Base-by-base conservation (phyloP, 2,888 invertebrate genomes). In the Dysmachus trigonus region DNA sequence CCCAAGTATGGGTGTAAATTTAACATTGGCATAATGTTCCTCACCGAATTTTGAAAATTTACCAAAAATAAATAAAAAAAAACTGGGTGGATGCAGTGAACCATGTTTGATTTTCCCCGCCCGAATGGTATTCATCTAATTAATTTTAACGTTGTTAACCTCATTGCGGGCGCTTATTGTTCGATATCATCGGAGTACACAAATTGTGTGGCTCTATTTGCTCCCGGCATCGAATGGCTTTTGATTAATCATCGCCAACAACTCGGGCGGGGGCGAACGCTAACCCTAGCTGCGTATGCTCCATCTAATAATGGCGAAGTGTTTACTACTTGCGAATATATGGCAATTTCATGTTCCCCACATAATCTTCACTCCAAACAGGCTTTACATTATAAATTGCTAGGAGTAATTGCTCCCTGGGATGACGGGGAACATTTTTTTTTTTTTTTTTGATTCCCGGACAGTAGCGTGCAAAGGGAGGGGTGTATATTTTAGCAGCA, bases 361-460 rank as follows among this genome's bases (percentile, higher is more conserved):
- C 76, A 76, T 76, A 76, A 76, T 76, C 76, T 76, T 38, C 76
- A 13, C 35, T 35, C n/a, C 41, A 76, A 76, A 76, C 41, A 76
- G 41, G 76, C 76, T 76, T 41, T 41, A 41, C 27, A 76, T 35
- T 73, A 76, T 41, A 38, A 76, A 76, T 76, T 76, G 38, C 35
- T 22, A 35, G 76, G 76, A 38, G 73, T 31, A 73, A 73, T 31
- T 31, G 38, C 76, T 35, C 22, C 38, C 33, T 5, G 33, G 72
- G 73, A 73, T 31, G 33, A 73, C 73, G 33, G 33, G 15, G n/a
- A 31, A 18, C 10, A 33, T 30, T 27, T 53, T 8, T 1, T 38
- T 10, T 15, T 15, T 41, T 41, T 41, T 41, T 41, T 41, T 41
- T 41, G 13, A 62, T 22, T 27, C 62, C 22, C 62, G 62, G 53